Conservation (phyloP, 2,113 vertebrate genomes). For the Nycticryphes semicollaris region DNA sequence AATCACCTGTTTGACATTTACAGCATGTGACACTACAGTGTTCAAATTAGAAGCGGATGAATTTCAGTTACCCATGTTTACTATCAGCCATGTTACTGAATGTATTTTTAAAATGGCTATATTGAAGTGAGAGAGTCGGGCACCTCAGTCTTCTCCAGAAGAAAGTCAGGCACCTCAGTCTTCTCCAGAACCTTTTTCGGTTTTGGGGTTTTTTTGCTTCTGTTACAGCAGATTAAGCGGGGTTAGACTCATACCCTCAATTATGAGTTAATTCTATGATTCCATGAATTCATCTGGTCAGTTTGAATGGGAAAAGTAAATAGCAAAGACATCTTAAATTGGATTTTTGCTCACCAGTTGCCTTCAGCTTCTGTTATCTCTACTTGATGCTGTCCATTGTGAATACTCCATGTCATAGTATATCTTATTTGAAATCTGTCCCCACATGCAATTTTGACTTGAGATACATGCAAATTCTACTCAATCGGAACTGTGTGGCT, state of each 20-base stretch:
- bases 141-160: background rate
- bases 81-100: background rate
- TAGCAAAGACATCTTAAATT: background rate
- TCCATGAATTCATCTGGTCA: background rate
- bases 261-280: background rate
- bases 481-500: background rate
- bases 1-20: background rate
- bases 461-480: background rate
- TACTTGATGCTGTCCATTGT: background rate
- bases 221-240: background rate
- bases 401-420: background rate
- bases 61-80: background rate
- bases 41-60: background rate
- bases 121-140: background rate
- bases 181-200: background rate
- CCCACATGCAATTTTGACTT: background rate
- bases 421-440: background rate
- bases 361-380: background rate
- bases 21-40: fast-evolving
- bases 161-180: background rate
- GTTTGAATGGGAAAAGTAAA: background rate
- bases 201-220: background rate
- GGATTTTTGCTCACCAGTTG: background rate
- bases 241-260: background rate
- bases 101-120: fast-evolving